phyloP scores from a whole-genome alignment of 2,797 vertebrate genomes.

The Denticeps clupeoides region DNA sequence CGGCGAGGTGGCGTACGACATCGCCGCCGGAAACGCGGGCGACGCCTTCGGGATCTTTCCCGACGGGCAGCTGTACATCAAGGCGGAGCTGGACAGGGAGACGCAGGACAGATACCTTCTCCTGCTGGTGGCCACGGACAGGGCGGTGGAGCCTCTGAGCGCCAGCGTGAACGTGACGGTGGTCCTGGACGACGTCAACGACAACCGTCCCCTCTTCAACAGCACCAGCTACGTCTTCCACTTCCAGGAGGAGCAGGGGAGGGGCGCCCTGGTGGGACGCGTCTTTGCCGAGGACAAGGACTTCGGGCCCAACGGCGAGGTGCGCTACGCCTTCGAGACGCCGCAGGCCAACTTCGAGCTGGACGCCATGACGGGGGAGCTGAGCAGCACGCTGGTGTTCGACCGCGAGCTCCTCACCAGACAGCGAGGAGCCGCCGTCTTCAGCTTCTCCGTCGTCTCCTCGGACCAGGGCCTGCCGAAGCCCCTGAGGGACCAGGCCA shows the following conservation, averaged over 20 bases:
- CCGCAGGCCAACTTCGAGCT: conserved; percentile 85
- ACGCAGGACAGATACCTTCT: conserved; percentile 82
- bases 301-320: conserved; percentile 82
- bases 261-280: conserved; percentile 74
- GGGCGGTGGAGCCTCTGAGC: conserved; percentile 83
- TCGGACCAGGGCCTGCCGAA: conserved; percentile 89
- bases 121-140: conserved; percentile 76
- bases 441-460: conserved; percentile 78
- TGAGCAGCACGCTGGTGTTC: conserved; percentile 77
- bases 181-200: conserved; percentile 89
- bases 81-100: conserved; percentile 89
- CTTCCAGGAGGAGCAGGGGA: conserved; percentile 82
- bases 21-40: conserved; percentile 76
- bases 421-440: conserved; percentile 79
- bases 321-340: conserved; percentile 82
- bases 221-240: conserved; percentile 95
- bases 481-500: conserved; percentile 87
- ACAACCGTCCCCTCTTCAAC: conserved; percentile 93
- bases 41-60: conserved; percentile 93
- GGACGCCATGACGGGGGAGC: conserved; percentile 74
- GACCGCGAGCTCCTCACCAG: conserved; percentile 91
- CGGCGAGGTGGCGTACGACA: conserved; percentile 84
- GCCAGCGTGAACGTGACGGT: conserved; percentile 85
- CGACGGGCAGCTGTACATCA: conserved; percentile 92
- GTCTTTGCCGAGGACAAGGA: conserved; percentile 87